Percentiles rank a stretch among this genome's conserved stretches.
phyloP scores from a whole-genome alignment of 2,113 vertebrate species.

The Ornithorhynchus anatinus region DNA sequence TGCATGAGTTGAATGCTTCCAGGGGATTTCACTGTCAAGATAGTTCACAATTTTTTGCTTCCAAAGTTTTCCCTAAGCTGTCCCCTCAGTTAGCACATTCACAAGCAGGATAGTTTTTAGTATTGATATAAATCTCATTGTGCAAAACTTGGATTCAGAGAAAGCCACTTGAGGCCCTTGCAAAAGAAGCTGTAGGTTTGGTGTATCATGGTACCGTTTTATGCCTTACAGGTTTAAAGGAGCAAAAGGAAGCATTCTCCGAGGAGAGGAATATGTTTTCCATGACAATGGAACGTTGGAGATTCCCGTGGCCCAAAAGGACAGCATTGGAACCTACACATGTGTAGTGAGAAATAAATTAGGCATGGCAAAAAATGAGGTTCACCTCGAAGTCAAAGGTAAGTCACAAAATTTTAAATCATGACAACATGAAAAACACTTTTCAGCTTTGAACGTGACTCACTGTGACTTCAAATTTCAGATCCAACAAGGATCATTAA shows the following conservation, averaged over 20 bases:
- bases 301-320: slow-evolving; percentile 81
- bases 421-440: background rate
- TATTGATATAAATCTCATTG: background rate
- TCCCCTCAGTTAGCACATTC: too few species aligned
- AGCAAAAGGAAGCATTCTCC: slow-evolving; percentile 79
- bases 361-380: slow-evolving; percentile 86
- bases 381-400: slow-evolving; percentile 95
- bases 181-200: background rate
- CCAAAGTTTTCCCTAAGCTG: too few species aligned
- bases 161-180: background rate
- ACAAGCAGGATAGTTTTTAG: background rate
- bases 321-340: slow-evolving; percentile 84
- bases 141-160: background rate
- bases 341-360: slow-evolving; percentile 88
- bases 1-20: too few species aligned
- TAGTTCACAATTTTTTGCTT: too few species aligned
- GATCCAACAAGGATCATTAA: slow-evolving; percentile 92
- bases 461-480: slow-evolving; percentile 70
- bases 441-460: slow-evolving; percentile 32
- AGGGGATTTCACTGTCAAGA: too few species aligned
- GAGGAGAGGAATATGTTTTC: slow-evolving; percentile 80
- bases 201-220: slow-evolving; percentile 26
- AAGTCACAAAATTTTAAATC: slow-evolving; percentile 47
- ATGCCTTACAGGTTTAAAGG: slow-evolving; percentile 87
- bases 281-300: slow-evolving; percentile 93